phyloP scores from a whole-genome alignment of 2,888 invertebrate species.

The Microctonus brassicae region DNA sequence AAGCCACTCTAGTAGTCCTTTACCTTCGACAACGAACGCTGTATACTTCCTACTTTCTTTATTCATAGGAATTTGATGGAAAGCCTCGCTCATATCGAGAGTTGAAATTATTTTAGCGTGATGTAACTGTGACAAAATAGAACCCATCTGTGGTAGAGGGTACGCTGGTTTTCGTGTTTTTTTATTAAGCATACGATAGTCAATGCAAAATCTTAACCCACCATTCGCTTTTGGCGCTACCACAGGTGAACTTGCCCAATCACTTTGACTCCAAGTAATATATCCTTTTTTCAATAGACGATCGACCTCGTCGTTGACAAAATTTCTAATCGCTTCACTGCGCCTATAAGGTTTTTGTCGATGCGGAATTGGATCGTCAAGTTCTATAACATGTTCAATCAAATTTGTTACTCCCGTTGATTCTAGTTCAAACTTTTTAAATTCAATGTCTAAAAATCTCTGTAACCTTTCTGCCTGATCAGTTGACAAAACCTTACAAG shows the following conservation, averaged over 20 bases:
- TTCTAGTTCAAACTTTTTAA: slow-evolving; percentile 30
- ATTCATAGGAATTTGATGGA: slow-evolving; percentile 55
- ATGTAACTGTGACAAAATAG: slow-evolving; percentile 50
- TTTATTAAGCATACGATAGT: not conserved
- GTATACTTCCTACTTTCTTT: too few species aligned
- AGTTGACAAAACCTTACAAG: too few species aligned
- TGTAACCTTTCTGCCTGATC: too few species aligned
- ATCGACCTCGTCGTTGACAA: slow-evolving; percentile 34
- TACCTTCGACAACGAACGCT: too few species aligned
- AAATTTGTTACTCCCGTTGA: slow-evolving; percentile 33
- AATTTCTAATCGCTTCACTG: slow-evolving; percentile 36
- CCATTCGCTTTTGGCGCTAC: slow-evolving; percentile 34
- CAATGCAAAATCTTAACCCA: slow-evolving; percentile 7
- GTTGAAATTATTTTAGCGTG: slow-evolving; percentile 54
- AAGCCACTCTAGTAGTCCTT: too few species aligned
- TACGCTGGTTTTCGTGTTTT: slow-evolving; percentile 23
- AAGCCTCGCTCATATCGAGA: slow-evolving; percentile 55
- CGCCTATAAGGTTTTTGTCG: slow-evolving; percentile 35
- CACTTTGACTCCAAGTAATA: slow-evolving; percentile 37
- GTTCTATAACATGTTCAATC: slow-evolving; percentile 38
- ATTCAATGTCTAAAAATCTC: slow-evolving; percentile 38
- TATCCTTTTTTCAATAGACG: slow-evolving; percentile 28
- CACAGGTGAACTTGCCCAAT: slow-evolving; percentile 39
- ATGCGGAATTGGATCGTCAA: slow-evolving; percentile 32
- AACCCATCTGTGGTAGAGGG: slow-evolving; percentile 18